Conservation (phyloP, 2,113 vertebrate genomes). For the Pterocles gutturalis region DNA sequence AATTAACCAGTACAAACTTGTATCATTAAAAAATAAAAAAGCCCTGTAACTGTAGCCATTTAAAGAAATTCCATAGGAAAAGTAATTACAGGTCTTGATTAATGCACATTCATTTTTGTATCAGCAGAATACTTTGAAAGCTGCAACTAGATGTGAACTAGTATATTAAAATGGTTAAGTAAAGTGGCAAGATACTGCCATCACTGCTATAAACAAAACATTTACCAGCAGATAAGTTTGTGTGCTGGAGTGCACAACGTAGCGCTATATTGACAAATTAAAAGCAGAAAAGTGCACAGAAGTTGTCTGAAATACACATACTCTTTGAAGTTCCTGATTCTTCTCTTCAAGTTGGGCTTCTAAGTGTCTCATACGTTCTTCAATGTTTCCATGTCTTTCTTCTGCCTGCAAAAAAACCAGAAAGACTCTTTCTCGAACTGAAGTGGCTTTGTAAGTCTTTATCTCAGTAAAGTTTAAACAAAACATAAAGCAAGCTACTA, state of each 20-base stretch:
- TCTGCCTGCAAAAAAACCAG: conserved; percentile 88
- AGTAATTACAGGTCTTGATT: background rate
- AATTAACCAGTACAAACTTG: background rate
- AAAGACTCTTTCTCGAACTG: conserved; percentile 57
- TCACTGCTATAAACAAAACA: background rate
- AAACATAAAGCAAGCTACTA: conserved; percentile 90
- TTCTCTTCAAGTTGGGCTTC: conserved; percentile 99
- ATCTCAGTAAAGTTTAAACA: conserved; percentile 71
- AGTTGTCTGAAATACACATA: conserved; percentile 67
- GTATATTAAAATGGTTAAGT: background rate
- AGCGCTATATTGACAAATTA: background rate
- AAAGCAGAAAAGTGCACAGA: background rate
- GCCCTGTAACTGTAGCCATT: background rate
- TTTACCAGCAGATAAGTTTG: background rate
- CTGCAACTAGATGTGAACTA: background rate
- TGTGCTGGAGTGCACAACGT: background rate
- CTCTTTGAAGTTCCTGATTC: conserved; percentile 98
- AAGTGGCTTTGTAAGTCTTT: conserved; percentile 22
- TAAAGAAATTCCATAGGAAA: background rate
- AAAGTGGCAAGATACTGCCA: background rate
- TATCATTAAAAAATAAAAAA: background rate
- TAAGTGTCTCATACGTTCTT: conserved; percentile 96
- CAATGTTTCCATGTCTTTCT: conserved; percentile 97
- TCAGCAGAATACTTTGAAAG: background rate
- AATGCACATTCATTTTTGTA: background rate